Percentiles rank a stretch among this genome's conserved stretches.
phyloP scores from a whole-genome alignment of 2,888 invertebrate genomes.

The Pristionchus entomophagus region DNA sequence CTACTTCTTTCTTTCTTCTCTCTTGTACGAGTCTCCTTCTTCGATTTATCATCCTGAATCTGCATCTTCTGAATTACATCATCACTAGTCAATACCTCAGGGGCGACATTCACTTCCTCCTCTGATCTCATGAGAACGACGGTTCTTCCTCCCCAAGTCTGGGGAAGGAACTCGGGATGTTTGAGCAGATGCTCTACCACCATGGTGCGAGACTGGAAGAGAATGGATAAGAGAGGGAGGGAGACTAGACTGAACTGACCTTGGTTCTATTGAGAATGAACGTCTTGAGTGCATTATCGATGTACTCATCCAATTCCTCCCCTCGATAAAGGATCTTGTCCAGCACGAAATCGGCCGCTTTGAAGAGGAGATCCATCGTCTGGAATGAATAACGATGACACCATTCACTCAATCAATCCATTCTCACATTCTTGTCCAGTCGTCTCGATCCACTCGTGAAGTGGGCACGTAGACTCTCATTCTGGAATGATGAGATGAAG shows the following conservation, averaged over 20 bases:
- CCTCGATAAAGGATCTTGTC: constrained; percentile 42
- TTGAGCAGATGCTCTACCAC: background rate
- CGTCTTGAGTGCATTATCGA: background rate
- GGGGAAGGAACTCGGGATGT: constrained; percentile 21
- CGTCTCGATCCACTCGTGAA: constrained; percentile 27
- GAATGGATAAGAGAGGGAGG: background rate
- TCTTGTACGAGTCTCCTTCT: constrained; percentile 17
- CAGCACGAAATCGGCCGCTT: constrained; percentile 41
- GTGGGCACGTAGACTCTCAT: constrained; percentile 2
- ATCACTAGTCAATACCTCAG: background rate
- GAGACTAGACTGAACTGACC: background rate
- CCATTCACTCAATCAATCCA: no score
- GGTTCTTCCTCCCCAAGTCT: constrained; percentile 16
- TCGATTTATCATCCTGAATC: constrained; percentile 13
- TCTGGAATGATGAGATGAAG: constrained; percentile 4
- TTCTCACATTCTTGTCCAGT: constrained; percentile 3
- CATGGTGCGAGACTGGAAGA: constrained; percentile 25
- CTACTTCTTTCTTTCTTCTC: background rate
- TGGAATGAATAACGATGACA: background rate
- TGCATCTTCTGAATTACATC: no score
- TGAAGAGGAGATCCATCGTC: constrained; percentile 36
- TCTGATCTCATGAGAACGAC: constrained; percentile 28
- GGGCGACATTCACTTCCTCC: constrained; percentile 8
- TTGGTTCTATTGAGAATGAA: constrained; percentile 34
- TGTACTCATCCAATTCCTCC: constrained; percentile 32